phyloP scores from a whole-genome alignment of 2,888 invertebrate species.

The Zygothrica quintamaculata region DNA sequence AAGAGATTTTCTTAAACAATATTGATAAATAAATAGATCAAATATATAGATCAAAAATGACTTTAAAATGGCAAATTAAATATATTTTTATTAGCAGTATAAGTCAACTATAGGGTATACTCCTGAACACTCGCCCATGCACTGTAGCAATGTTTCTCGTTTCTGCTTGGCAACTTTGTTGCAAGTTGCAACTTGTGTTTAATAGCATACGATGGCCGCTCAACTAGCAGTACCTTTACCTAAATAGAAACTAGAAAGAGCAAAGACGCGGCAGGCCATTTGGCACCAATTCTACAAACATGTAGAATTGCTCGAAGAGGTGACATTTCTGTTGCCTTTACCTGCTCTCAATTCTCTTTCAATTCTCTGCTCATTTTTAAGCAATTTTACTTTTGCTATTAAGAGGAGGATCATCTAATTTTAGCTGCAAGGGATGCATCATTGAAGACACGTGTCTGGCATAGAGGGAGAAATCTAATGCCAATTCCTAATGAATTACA shows the following conservation, averaged over 20 bases:
- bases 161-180: constrained; percentile 36
- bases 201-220: constrained; percentile 24
- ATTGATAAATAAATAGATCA: not conserved
- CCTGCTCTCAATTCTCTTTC: not conserved
- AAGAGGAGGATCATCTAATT: constrained; percentile 21
- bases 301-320: too few relatives aligned
- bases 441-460: not conserved
- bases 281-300: not conserved
- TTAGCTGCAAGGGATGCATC: constrained; percentile 16
- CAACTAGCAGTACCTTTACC: constrained; percentile 9
- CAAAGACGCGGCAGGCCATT: constrained; percentile 1
- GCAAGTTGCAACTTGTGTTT: constrained; percentile 38
- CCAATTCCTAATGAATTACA: not conserved
- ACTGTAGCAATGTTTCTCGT: constrained; percentile 1
- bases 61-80: not conserved
- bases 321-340: constrained; percentile 35
- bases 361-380: not conserved
- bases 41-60: not conserved
- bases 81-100: not conserved
- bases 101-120: not conserved
- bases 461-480: not conserved
- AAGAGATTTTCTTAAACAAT: too few relatives aligned
- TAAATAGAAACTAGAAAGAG: constrained; percentile 14
- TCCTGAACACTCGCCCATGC: not conserved
- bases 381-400: too few relatives aligned